phyloP scores from a whole-genome alignment of 2,888 invertebrate species.

The Scrobipalpa costella region DNA sequence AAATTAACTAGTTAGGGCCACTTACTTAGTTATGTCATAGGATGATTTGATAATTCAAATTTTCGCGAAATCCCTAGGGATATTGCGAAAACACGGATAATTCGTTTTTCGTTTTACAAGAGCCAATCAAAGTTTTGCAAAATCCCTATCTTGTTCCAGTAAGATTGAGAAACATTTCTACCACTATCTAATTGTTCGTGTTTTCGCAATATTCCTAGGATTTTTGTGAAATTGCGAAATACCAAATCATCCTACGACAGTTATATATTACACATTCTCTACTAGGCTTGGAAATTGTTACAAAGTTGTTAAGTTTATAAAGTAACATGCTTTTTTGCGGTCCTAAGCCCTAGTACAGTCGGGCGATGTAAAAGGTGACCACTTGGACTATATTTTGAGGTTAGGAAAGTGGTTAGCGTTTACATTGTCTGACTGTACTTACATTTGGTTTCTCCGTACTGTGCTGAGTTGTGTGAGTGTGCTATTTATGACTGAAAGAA shows the following conservation, averaged over 20 bases:
- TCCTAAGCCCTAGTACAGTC: constrained; percentile 5
- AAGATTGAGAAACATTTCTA: no score
- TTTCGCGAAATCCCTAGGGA: no score
- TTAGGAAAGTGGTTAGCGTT: background rate
- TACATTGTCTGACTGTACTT: constrained; percentile 5
- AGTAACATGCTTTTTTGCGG: constrained; percentile 15
- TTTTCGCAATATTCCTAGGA: no score
- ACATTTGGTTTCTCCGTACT: constrained; percentile 18
- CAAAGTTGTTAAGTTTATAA: background rate
- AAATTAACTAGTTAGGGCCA: constrained; percentile 9
- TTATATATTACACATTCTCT: background rate
- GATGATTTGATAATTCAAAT: no score
- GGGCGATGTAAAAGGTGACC: background rate
- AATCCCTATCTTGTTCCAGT: no score
- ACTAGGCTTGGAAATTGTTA: constrained; percentile 3
- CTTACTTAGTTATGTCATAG: background rate
- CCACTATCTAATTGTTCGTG: no score
- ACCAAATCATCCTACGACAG: no score
- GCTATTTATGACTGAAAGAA: constrained; percentile 18
- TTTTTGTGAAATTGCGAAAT: no score
- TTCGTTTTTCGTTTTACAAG: no score
- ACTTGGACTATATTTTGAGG: background rate
- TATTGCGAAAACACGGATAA: no score
- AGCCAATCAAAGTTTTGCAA: no score
- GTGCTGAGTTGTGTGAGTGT: constrained; percentile 5